Evolutionary conservation across 2,113 vertebrate genomes (phyloP).

Genomic region (Albula glossodonta): DNA sequence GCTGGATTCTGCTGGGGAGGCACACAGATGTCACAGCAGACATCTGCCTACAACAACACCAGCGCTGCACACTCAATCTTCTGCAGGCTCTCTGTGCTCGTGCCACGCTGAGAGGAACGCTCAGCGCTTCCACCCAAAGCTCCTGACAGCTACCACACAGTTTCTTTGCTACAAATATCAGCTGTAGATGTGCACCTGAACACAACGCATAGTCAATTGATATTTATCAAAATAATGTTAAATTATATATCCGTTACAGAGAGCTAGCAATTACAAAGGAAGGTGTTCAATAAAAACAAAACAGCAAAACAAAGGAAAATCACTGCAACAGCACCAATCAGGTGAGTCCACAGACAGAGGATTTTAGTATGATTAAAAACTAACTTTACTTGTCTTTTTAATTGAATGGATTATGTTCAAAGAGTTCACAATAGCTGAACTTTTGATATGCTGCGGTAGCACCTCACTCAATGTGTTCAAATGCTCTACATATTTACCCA

Average conservation of each 20-base stretch:
- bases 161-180: neutral
- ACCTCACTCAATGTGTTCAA: too few relatives aligned
- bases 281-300: neutral
- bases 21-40: conserved; percentile 5
- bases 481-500: too few relatives aligned
- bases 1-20: neutral
- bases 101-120: neutral
- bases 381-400: neutral
- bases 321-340: neutral
- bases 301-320: neutral
- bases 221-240: neutral
- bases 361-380: neutral
- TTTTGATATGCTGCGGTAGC: too few relatives aligned
- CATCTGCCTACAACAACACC: neutral
- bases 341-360: too few relatives aligned
- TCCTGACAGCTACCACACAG: neutral
- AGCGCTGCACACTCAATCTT: neutral
- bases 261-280: neutral
- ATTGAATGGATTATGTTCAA: neutral
- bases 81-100: neutral
- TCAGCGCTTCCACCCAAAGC: neutral
- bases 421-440: too few relatives aligned
- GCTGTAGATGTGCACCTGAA: too few relatives aligned
- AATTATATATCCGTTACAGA: neutral
- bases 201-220: neutral